A percentile compares a stretch with the other conserved stretches of the same genome.
Evolutionary conservation across 1,140 invertebrate genomes (phyloP).

Genomic region (Apocrypta bakeri): DNA sequence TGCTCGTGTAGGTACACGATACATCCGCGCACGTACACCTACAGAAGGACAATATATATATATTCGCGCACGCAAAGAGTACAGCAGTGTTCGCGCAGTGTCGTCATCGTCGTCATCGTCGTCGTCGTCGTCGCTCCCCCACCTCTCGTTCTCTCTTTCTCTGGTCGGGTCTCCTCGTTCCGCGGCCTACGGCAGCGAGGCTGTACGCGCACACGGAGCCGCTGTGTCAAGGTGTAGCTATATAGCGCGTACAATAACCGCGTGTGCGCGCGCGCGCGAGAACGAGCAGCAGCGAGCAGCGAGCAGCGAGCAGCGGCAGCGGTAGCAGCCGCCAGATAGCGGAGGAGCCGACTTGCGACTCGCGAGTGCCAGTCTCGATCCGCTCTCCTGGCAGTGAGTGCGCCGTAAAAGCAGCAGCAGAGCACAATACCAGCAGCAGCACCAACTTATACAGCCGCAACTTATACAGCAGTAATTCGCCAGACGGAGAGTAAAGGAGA

Average conservation of each 20-base stretch:
- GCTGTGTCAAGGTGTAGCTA: neutral
- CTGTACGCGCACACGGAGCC: neutral
- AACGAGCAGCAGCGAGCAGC: neutral
- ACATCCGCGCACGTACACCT: neutral
- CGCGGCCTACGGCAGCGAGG: neutral
- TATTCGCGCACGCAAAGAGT: neutral
- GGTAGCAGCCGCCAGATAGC: neutral
- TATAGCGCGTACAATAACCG: neutral
- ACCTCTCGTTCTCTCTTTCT: no score
- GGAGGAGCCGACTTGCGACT: neutral
- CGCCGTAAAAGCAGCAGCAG: conserved; percentile 7
- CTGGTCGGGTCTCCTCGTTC: neutral
- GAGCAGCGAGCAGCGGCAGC: neutral
- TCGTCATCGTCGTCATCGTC: neutral
- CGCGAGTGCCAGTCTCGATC: neutral
- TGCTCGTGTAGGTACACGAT: neutral
- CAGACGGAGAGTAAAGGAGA: no score
- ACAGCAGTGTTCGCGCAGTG: no score
- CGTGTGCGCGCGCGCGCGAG: neutral
- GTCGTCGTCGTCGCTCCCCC: no score
- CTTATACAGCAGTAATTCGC: no score
- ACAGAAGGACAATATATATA: no score
- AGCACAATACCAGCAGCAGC: no score
- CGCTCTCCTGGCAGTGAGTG: neutral
- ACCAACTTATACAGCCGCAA: no score